Conservation (phyloP, 1,140 invertebrate species). For the Drosophila ogumai region DNA sequence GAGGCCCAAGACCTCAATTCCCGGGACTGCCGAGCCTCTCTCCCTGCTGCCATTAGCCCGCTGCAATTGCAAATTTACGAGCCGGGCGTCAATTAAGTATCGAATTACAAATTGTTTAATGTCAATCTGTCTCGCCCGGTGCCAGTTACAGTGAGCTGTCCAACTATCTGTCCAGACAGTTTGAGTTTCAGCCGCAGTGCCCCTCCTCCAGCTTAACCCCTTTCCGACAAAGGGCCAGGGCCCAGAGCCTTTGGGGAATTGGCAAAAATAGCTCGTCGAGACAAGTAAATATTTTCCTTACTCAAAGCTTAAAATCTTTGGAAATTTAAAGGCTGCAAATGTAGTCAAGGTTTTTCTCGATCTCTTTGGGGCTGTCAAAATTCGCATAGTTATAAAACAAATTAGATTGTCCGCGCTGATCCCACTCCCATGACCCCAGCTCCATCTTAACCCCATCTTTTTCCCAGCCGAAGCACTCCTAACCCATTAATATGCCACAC, state of each 20-base stretch:
- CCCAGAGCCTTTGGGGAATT: conserved; percentile 25
- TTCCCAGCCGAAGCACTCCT: neutral
- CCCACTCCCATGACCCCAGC: neutral
- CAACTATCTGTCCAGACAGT: conserved; percentile 27
- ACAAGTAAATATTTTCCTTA: neutral
- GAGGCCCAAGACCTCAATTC: conserved; percentile 21
- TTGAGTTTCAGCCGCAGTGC: conserved; percentile 37
- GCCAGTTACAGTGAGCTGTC: conserved; percentile 52
- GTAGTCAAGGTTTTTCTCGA: neutral
- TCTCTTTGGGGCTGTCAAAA: conserved; percentile 58
- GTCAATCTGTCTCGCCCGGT: conserved; percentile 77
- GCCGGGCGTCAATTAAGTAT: conserved; percentile 85
- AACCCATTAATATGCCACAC: conserved; percentile 79
- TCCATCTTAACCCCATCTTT: neutral
- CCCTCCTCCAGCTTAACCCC: conserved; percentile 35
- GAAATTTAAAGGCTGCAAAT: neutral
- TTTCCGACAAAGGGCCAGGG: neutral
- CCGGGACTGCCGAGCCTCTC: neutral
- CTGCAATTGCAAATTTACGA: conserved; percentile 84
- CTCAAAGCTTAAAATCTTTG: neutral
- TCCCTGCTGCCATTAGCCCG: conserved; percentile 29
- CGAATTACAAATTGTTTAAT: conserved; percentile 85
- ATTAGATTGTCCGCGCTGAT: conserved; percentile 68
- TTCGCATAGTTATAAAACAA: conserved; percentile 71
- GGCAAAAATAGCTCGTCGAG: too few relatives aligned